Evolutionary conservation across 1,140 invertebrate species (phyloP).

Genomic region (Philaenus spumarius): DNA sequence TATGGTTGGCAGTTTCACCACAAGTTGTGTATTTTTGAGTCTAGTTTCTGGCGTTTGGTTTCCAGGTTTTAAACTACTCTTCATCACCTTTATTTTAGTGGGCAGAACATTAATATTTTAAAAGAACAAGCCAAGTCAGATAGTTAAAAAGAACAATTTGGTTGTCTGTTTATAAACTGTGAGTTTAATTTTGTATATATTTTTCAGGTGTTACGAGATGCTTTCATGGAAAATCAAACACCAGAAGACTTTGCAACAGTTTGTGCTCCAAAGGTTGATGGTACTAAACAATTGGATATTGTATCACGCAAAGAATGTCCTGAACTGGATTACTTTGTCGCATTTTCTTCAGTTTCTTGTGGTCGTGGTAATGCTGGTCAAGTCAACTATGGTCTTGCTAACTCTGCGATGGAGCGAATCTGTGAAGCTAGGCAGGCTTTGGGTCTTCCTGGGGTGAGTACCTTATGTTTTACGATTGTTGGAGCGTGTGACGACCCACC

Average conservation of each 20-base stretch:
- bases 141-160: too few species aligned
- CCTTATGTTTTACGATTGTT: too few species aligned
- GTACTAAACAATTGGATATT: constrained; percentile 67
- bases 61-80: too few species aligned
- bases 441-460: constrained; percentile 64
- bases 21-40: too few species aligned
- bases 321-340: constrained; percentile 82
- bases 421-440: constrained; percentile 73
- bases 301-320: constrained; percentile 66
- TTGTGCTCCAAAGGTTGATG: constrained; percentile 68
- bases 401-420: constrained; percentile 93
- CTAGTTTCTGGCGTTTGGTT: too few species aligned
- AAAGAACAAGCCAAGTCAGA: too few species aligned
- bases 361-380: constrained; percentile 93
- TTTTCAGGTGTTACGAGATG: constrained; percentile 67
- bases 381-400: constrained; percentile 92
- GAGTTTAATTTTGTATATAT: too few species aligned
- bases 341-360: constrained; percentile 91
- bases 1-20: too few species aligned
- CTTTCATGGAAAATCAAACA: constrained; percentile 81
- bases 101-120: too few species aligned
- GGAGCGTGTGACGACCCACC: too few species aligned
- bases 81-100: too few species aligned
- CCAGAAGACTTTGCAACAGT: constrained; percentile 69
- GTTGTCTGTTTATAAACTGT: too few species aligned